Evolutionary conservation across 2,797 vertebrate genomes (phyloP).

Genomic region (Premnoplex brunnescens): DNA sequence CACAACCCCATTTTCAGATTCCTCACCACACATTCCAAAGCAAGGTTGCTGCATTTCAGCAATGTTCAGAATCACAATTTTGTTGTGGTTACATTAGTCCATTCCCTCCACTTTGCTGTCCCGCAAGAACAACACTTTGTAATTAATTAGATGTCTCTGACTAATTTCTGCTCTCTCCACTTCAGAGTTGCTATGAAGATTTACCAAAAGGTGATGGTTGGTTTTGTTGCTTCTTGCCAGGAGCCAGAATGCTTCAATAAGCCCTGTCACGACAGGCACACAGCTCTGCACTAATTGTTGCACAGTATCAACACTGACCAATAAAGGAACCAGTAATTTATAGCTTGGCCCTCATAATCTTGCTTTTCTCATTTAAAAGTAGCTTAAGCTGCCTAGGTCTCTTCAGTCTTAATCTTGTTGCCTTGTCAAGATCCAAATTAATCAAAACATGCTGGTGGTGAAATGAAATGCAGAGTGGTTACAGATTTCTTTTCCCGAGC

Average conservation of each 20-base stretch:
- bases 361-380: neutral
- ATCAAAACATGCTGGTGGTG: neutral
- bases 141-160: neutral
- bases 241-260: neutral
- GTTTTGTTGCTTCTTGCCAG: neutral
- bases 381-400: neutral
- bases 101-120: neutral
- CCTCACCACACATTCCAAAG: neutral
- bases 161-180: neutral
- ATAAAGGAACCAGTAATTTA: neutral
- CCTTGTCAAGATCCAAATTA: neutral
- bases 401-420: neutral
- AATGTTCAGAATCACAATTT: neutral
- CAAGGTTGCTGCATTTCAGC: neutral
- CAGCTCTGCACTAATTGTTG: neutral
- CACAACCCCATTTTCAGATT: neutral
- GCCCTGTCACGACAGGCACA: neutral
- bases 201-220: neutral
- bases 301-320: neutral
- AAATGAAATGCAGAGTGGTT: neutral
- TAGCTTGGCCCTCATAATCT: neutral
- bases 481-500: neutral
- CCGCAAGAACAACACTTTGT: neutral
- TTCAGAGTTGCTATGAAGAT: neutral
- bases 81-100: neutral